Conservation (phyloP, 2,888 invertebrate genomes). For the Sipha maydis region DNA sequence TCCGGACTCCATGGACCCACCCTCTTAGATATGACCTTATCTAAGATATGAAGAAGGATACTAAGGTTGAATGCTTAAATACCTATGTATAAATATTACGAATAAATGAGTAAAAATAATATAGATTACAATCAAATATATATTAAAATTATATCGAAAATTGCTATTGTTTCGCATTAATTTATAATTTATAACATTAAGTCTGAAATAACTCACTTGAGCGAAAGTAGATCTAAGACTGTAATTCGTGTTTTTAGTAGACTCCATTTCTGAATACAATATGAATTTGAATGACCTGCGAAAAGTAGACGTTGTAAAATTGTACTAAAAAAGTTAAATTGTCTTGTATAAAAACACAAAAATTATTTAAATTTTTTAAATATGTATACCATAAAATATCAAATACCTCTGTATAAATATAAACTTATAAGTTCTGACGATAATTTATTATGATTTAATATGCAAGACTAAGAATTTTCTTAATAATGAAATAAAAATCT, state of each 20-base stretch:
- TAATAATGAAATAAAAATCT: no score
- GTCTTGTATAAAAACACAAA: no score
- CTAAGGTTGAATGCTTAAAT: no score
- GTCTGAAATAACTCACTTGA: slow-evolving; percentile 10
- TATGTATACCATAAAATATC: no score
- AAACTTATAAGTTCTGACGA: no score
- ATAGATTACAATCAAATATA: background rate
- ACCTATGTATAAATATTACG: background rate
- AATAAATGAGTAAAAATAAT: background rate
- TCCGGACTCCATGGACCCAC: no score
- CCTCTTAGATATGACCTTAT: no score
- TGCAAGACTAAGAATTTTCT: no score
- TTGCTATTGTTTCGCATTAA: background rate
- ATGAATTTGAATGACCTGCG: background rate
- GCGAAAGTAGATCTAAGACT: slow-evolving; percentile 23
- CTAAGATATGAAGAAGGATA: no score
- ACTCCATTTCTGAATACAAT: slow-evolving; percentile 9
- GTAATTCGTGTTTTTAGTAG: slow-evolving; percentile 8
- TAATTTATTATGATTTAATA: no score
- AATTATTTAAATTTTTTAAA: no score
- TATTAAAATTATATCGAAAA: background rate
- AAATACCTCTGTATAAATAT: no score
- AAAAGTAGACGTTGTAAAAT: background rate
- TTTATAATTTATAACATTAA: background rate
- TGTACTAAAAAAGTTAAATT: background rate